Evolutionary conservation across 2,888 invertebrate species (phyloP).

Genomic region (Eupeodes luniger): DNA sequence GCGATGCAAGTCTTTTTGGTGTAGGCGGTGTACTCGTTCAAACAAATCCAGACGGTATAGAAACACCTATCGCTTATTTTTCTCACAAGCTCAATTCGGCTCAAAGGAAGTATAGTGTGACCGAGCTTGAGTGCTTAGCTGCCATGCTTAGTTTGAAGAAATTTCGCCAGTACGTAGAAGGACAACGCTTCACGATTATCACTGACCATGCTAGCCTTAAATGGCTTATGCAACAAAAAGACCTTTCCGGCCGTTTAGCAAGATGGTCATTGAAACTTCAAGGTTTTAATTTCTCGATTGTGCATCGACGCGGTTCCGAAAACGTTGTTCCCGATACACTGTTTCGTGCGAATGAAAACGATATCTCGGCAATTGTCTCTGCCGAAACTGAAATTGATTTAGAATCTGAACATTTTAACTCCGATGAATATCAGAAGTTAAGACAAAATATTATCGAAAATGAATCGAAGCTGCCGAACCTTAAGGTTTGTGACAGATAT

Average conservation of each 20-base stretch:
- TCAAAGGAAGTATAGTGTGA: no score
- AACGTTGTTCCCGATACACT: constrained; percentile 78
- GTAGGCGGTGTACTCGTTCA: constrained; percentile 38
- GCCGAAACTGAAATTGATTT: constrained; percentile 48
- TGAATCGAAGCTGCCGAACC: constrained; percentile 48
- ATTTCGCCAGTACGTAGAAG: constrained; percentile 66
- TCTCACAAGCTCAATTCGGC: no score
- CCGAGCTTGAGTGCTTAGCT: no score
- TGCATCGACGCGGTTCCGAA: constrained; percentile 77
- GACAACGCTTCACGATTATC: constrained; percentile 52
- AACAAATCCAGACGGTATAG: constrained; percentile 20
- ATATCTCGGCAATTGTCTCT: constrained; percentile 15
- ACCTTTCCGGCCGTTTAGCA: constrained; percentile 78
- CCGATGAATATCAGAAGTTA: constrained; percentile 49
- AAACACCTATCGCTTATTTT: constrained; percentile 35
- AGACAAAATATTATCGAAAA: constrained; percentile 25
- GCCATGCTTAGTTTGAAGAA: no score
- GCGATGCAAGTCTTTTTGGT: constrained; percentile 47
- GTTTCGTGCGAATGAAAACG: constrained; percentile 64
- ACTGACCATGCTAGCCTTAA: constrained; percentile 78
- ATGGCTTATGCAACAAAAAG: constrained; percentile 78
- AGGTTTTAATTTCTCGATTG: constrained; percentile 69
- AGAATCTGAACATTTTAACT: constrained; percentile 47
- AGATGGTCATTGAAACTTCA: constrained; percentile 77
- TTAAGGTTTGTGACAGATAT: constrained; percentile 57